Base-by-base conservation (phyloP, 2,888 invertebrate genomes). In the Eupelmus urozonus region DNA sequence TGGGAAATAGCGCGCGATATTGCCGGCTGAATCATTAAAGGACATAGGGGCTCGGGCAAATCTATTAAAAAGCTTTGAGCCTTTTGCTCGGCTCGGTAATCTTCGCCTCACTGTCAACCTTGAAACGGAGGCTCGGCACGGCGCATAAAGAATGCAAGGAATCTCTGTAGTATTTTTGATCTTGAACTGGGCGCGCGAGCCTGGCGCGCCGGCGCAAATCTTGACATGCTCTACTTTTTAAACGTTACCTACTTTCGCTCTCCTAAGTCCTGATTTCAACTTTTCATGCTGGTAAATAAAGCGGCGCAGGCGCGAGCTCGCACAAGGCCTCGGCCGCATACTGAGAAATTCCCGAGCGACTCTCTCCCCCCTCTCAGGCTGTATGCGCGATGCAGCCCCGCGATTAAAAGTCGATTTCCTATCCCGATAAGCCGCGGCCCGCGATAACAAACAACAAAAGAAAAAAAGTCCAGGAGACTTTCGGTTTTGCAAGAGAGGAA, bases 141-240 rank as follows among this genome's bases (percentile, higher is more conserved):
- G 9, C 13, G 27, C 27, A 63, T 59, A 62, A 76, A 76, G 65
- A 69, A 72, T 76, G 34, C 63, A 57, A 42, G 59, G 27, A 66
- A 69, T 76, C 55, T 73, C 65, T 71, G 69, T 79, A 76, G 79
- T 79, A 76, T 76, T 73, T 76, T 79, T 79, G 76, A 79, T 79
- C 79, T 79, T 79, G 79, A 79, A 79, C 72, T 29, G 18, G n/a
- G n/a, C n/a, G n/a, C n/a, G n/a, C 4, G 25, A 2, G 67, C 2
- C 62, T n/a, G 51, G 59, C 45, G 16, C 67, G 78, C 2, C 67
- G 59, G 70, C 45, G 16, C 72, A 79, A 73, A 76, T 79, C 76
- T 76, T 76, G 70, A 76, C 76, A 76, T 76, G 72, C 73, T 79
- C 79, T 65, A 76, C 79, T 79, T 79, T 79, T 72, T 13, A 62